These are phyloP conservation scores for Temnothorax ravouxi DNA, from an alignment of 2,888 invertebrate species.

Conservation along the genomic window DNA sequence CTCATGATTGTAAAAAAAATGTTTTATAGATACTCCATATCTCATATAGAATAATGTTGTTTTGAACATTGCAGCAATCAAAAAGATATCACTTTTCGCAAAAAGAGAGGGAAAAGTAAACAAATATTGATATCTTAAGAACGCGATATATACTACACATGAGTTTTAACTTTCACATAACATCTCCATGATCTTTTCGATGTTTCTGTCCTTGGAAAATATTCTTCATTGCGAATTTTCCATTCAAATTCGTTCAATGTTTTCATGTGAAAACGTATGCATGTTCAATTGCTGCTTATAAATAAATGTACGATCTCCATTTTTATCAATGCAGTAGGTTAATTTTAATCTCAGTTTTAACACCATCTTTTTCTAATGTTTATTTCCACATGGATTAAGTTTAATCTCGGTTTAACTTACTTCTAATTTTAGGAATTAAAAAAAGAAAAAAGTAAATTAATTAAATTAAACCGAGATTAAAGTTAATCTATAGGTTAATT, in stretches of 20 bases:
- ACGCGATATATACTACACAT: background rate
- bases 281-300: background rate
- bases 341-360: too few species aligned
- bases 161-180: background rate
- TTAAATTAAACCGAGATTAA: too few species aligned
- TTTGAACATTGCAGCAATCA: background rate
- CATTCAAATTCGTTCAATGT: background rate
- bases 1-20: background rate
- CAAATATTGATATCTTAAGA: too few species aligned
- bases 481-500: too few species aligned
- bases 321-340: too few species aligned
- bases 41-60: background rate
- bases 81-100: background rate
- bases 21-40: background rate
- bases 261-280: background rate
- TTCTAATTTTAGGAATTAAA: too few species aligned
- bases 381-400: too few species aligned
- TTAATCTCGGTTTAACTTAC: too few species aligned
- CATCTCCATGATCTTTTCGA: too few species aligned
- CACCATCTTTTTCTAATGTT: too few species aligned
- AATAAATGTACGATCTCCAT: background rate
- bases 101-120: background rate
- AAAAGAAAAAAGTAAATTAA: too few species aligned
- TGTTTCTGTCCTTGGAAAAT: background rate
- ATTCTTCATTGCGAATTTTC: background rate